Conservation (phyloP, 2,797 vertebrate species). For the Eleutherodactylus coqui region DNA sequence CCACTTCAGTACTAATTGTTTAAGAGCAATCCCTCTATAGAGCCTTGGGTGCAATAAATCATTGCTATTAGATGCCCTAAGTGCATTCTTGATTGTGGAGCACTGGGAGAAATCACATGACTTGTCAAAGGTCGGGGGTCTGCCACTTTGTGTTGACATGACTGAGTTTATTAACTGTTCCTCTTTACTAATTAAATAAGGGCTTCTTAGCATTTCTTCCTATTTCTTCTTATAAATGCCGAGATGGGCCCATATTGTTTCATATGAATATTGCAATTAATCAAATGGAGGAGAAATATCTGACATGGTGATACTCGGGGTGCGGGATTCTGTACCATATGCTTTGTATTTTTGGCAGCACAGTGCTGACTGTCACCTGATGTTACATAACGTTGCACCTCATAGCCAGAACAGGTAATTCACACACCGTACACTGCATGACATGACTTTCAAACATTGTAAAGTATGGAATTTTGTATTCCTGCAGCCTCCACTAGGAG, state of each 20-base stretch:
- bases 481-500: background rate
- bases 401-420: background rate
- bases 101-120: conserved; percentile 9
- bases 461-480: background rate
- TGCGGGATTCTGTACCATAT: background rate
- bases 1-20: conserved; percentile 39
- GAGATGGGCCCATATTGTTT: background rate
- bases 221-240: background rate
- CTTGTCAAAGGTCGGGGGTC: conserved; percentile 22
- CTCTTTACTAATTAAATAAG: conserved; percentile 27
- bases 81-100: conserved; percentile 15
- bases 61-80: conserved; percentile 22
- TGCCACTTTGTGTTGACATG: conserved; percentile 25
- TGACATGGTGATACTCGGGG: background rate
- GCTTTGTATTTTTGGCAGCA: background rate
- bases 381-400: background rate
- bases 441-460: background rate
- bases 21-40: background rate
- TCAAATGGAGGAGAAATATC: background rate
- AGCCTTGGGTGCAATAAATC: conserved; percentile 37
- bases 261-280: background rate
- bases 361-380: background rate
- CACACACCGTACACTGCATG: background rate
- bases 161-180: background rate
- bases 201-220: background rate